Percentiles rank a stretch among this genome's conserved stretches.
These are phyloP conservation scores for Sylvietta virens DNA, from an alignment of 2,113 vertebrate genomes.

Conservation along the genomic window DNA sequence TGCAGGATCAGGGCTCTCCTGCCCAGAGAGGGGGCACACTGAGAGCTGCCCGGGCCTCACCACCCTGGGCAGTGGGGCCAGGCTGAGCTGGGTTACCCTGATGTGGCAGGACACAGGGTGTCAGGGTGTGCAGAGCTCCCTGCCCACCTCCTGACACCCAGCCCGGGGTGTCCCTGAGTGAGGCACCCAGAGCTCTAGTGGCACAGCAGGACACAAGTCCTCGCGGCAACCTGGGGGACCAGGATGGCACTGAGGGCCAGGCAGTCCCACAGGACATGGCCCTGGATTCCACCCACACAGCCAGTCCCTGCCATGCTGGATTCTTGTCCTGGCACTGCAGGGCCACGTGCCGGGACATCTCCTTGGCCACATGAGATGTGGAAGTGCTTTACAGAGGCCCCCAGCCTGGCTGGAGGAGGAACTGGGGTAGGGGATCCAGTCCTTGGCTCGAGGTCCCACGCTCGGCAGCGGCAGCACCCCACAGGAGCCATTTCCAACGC, in stretches of 20 bases:
- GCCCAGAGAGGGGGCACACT: background rate
- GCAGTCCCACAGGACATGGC: background rate
- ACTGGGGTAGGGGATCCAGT: background rate
- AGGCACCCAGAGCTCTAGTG: background rate
- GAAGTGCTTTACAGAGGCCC: background rate
- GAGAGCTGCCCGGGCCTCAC: background rate
- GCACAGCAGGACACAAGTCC: rapidly evolving
- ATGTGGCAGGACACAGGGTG: background rate
- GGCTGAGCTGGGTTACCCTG: background rate
- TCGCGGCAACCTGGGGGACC: background rate
- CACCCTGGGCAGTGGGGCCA: rapidly evolving
- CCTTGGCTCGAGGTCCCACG: background rate
- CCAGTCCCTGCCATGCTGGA: rapidly evolving
- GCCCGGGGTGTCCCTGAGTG: rapidly evolving
- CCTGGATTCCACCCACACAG: rapidly evolving
- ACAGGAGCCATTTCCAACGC: background rate
- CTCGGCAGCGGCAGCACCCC: rapidly evolving
- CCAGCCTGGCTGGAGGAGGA: background rate
- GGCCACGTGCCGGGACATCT: rapidly evolving
- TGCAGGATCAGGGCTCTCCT: rapidly evolving
- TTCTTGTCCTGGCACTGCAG: rapidly evolving
- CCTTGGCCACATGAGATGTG: background rate
- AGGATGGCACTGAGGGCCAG: background rate
- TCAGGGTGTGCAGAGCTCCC: rapidly evolving
- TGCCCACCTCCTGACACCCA: background rate